Percentiles rank a stretch among this genome's conserved stretches.
Conservation (phyloP, 2,113 vertebrate species). For the Ailuropoda melanoleuca region DNA sequence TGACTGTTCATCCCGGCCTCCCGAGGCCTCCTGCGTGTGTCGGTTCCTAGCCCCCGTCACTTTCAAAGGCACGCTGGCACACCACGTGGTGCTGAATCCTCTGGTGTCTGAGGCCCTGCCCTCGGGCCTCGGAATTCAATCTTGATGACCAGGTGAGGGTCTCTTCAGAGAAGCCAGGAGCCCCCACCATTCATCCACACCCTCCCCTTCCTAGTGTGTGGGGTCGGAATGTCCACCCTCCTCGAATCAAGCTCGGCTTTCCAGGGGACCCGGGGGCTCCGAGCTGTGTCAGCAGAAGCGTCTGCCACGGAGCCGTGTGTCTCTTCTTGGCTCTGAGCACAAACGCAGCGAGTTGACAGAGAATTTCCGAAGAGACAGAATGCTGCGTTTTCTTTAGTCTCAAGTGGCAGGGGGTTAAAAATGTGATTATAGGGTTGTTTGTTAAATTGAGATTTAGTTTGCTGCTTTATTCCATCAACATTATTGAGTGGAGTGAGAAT, state of each 20-base stretch:
- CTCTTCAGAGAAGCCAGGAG: too few relatives aligned
- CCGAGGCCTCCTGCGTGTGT: rapidly evolving
- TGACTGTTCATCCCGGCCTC: rapidly evolving
- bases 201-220: too few relatives aligned
- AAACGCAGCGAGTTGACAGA: background rate
- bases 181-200: too few relatives aligned
- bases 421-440: background rate
- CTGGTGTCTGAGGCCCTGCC: background rate
- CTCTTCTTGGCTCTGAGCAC: background rate
- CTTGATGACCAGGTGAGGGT: background rate
- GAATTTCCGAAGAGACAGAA: background rate
- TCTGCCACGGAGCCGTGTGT: rapidly evolving
- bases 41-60: background rate
- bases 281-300: background rate
- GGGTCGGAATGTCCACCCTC: background rate
- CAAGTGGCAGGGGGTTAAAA: background rate
- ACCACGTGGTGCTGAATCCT: rapidly evolving
- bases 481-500: background rate
- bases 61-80: rapidly evolving
- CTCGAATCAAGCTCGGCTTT: rapidly evolving
- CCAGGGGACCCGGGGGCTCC: rapidly evolving
- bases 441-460: background rate
- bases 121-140: too few relatives aligned
- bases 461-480: background rate
- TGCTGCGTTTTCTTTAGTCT: background rate